Evolutionary conservation across 2,113 vertebrate genomes (phyloP).

Genomic region (Clinocottus analis): DNA sequence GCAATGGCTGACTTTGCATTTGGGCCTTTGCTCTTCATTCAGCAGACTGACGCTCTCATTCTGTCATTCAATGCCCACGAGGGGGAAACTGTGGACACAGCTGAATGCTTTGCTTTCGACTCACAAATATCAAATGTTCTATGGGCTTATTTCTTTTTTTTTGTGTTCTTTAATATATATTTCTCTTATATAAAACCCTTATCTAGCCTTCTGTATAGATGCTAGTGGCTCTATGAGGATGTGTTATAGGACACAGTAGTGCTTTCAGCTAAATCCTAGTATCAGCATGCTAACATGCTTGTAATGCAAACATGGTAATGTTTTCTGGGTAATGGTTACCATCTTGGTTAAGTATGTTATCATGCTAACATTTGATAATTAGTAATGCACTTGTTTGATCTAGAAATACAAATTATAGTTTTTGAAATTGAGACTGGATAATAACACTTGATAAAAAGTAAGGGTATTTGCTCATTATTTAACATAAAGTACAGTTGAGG

Average conservation of each 20-base stretch:
- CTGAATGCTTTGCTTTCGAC: neutral
- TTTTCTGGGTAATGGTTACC: neutral
- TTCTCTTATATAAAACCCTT: too few relatives aligned
- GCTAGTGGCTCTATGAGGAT: neutral
- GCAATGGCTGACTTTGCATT: constrained; percentile 21
- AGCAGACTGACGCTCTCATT: constrained; percentile 26
- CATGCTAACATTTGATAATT: neutral
- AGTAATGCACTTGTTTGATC: too few relatives aligned
- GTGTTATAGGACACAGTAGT: neutral
- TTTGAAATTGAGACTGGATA: neutral
- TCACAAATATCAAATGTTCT: constrained; percentile 16
- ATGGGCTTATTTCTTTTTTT: neutral
- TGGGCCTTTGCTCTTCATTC: constrained; percentile 5
- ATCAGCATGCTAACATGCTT: neutral
- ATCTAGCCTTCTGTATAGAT: neutral
- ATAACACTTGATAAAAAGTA: neutral
- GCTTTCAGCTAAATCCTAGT: neutral
- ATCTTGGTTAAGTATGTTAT: neutral
- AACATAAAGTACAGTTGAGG: neutral
- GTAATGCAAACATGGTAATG: neutral
- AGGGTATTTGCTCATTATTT: neutral
- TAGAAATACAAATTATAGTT: neutral
- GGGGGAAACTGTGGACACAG: constrained; percentile 17
- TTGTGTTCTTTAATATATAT: neutral
- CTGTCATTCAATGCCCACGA: constrained; percentile 17